Evolutionary conservation across 64 coral and sea anemone genomes (phyloP), one percentile per base, ranked within the genome.

Genomic region (Montipora sp.): DNA sequence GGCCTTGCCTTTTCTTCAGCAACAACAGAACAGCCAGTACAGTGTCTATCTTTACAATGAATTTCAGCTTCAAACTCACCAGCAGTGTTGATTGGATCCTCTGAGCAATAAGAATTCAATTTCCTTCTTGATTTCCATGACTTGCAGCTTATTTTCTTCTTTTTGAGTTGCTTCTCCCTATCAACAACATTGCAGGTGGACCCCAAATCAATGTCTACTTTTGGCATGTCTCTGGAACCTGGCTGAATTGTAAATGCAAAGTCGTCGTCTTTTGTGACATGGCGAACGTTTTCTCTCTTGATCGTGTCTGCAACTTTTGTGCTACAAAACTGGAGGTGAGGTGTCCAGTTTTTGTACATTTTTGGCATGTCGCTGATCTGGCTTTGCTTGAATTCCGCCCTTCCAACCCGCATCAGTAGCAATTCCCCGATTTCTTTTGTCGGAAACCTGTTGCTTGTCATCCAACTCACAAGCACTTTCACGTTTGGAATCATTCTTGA

Each of bases 351-450:
- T 74, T 83, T 45, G 81, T 88, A 45, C 53, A 87, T 90, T 88
- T 95, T 50, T 72, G 53, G 86, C 83, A 95, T 7, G 84, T 89
- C 49, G 13, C 27, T 74, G 20, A 60, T 20, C 63, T 85, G 48
- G 63, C 82, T 63, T 95, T 95, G 80, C 93, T 87, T 44, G 93
- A 79, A 67, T 95, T 87, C 61, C 67, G 93, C 46, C 87, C 93
- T 48, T 63, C 80, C 63, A 77, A 47, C 3, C 93, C 93, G 90
- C 73, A 95, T 44, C 16, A 68, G 19, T 90, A 90, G 23, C 93
- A 65, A 23, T 16, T 79, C 19, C 48, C 77, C 21, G 83, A 84
- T 36, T 36, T 36, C 15, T 77, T 86, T 15, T 75, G 60, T 27
- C 23, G 13, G 58, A 20, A 8, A 18, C 50, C 10, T 3, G 57